Conservation (phyloP, 2,113 vertebrate species). For the Pachypanchax playfairii region DNA sequence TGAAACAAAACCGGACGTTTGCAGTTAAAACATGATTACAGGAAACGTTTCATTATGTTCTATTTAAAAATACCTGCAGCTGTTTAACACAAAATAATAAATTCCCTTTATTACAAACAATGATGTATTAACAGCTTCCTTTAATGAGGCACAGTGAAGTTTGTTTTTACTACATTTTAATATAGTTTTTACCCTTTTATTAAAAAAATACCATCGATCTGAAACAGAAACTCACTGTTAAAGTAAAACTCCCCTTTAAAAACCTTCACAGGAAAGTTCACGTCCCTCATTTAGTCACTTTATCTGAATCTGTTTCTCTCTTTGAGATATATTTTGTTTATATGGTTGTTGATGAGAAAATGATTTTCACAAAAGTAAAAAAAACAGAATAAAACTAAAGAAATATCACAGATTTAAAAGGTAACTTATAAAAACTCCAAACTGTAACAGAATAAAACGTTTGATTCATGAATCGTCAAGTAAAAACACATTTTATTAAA, state of each 20-base stretch:
- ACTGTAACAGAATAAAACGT: too few relatives aligned
- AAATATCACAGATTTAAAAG: too few relatives aligned
- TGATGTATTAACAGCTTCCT: background rate
- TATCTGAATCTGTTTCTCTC: too few relatives aligned
- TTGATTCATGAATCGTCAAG: too few relatives aligned
- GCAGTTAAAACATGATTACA: background rate
- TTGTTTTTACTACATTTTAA: background rate
- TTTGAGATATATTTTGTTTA: too few relatives aligned
- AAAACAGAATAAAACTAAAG: too few relatives aligned
- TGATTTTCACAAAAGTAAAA: too few relatives aligned
- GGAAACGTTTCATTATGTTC: background rate
- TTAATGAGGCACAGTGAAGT: background rate
- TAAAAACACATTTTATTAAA: too few relatives aligned
- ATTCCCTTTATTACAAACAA: slow-evolving; percentile 1
- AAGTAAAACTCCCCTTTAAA: slow-evolving; percentile 9
- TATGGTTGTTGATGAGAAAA: too few relatives aligned
- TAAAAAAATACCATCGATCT: background rate
- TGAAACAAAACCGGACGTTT: background rate
- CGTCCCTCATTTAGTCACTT: too few relatives aligned
- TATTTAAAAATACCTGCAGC: background rate
- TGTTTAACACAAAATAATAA: background rate
- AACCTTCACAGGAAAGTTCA: background rate
- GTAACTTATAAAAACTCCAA: too few relatives aligned
- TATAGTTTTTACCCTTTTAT: too few relatives aligned
- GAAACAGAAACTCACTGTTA: background rate